Percentiles rank a stretch among this genome's conserved stretches.
Evolutionary conservation across 2,888 invertebrate genomes (phyloP).

Genomic region (Ennomos fuscantarius): DNA sequence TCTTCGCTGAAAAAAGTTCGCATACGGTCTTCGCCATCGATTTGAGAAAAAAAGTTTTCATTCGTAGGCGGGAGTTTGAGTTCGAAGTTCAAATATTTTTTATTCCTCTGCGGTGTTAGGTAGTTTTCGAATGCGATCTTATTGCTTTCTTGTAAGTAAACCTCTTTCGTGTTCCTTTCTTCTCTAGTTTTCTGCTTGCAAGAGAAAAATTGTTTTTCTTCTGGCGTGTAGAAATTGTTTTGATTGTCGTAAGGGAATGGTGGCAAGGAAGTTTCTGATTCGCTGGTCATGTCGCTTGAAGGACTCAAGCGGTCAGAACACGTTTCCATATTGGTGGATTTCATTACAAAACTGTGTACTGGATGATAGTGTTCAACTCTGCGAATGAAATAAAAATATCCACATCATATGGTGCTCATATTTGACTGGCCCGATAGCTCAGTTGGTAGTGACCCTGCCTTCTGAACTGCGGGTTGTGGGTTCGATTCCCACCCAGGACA

Average conservation of each 20-base stretch:
- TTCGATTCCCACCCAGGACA: too few species aligned
- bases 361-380: slow-evolving; percentile 8
- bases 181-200: slow-evolving; percentile 72
- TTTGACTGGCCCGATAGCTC: too few species aligned
- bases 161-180: slow-evolving; percentile 64
- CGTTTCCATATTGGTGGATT: slow-evolving; percentile 79
- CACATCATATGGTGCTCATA: too few species aligned
- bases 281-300: slow-evolving; percentile 75
- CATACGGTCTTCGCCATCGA: slow-evolving; percentile 70
- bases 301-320: slow-evolving; percentile 78
- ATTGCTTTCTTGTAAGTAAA: slow-evolving; percentile 72
- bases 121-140: slow-evolving; percentile 72
- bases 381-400: slow-evolving; percentile 12
- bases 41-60: slow-evolving; percentile 72
- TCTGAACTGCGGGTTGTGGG: too few species aligned
- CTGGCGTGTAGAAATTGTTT: slow-evolving; percentile 66
- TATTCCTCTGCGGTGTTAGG: slow-evolving; percentile 65
- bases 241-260: slow-evolving; percentile 74
- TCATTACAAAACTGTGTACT: slow-evolving; percentile 59
- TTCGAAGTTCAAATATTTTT: slow-evolving; percentile 80
- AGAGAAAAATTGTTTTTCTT: slow-evolving; percentile 74
- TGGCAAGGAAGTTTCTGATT: slow-evolving; percentile 76
- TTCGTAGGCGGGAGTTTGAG: slow-evolving; percentile 73
- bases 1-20: slow-evolving; percentile 71
- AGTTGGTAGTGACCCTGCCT: too few species aligned